A percentile compares a stretch with the other conserved stretches of the same genome.
phyloP scores from a whole-genome alignment of 2,888 invertebrate species.

The Eupelmus urozonus region DNA sequence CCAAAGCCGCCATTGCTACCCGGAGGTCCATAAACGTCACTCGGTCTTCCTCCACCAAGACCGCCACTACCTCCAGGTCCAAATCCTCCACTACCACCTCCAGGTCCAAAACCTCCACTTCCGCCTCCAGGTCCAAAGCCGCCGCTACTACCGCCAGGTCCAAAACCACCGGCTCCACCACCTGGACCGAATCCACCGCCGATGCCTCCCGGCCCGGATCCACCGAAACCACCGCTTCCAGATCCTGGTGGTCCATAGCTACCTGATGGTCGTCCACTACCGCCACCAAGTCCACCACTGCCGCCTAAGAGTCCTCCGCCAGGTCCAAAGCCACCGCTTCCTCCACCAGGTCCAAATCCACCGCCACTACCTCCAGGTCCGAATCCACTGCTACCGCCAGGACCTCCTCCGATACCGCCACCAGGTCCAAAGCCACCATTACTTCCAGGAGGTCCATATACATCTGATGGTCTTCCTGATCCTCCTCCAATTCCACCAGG shows the following conservation, averaged over 20 bases:
- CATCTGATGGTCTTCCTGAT: constrained; percentile 37
- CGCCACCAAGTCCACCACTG: not conserved
- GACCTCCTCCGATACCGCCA: not conserved
- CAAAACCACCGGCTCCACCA: constrained; percentile 33
- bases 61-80: constrained; percentile 55
- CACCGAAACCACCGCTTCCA: constrained; percentile 56
- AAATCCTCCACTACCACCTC: constrained; percentile 46
- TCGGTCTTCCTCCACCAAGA: constrained; percentile 61
- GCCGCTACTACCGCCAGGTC: constrained; percentile 61
- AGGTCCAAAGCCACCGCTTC: constrained; percentile 13
- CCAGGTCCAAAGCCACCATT: constrained; percentile 11
- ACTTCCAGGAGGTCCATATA: constrained; percentile 61
- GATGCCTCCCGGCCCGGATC: constrained; percentile 57
- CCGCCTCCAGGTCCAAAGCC: constrained; percentile 58
- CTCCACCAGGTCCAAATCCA: constrained; percentile 57
- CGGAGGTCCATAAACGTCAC: constrained; percentile 55
- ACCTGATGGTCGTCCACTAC: constrained; percentile 55
- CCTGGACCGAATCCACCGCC: constrained; percentile 56
- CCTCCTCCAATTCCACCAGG: constrained; percentile 60
- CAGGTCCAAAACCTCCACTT: constrained; percentile 55
- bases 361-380: constrained; percentile 26
- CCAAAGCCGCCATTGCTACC: constrained; percentile 63
- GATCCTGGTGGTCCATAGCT: constrained; percentile 50
- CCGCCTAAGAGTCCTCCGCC: constrained; percentile 13
- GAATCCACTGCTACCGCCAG: constrained; percentile 52